Evolutionary conservation across 2,113 vertebrate species (phyloP), one percentile per base, ranked within the genome.

Genomic region (Hirundichthys speculiger): DNA sequence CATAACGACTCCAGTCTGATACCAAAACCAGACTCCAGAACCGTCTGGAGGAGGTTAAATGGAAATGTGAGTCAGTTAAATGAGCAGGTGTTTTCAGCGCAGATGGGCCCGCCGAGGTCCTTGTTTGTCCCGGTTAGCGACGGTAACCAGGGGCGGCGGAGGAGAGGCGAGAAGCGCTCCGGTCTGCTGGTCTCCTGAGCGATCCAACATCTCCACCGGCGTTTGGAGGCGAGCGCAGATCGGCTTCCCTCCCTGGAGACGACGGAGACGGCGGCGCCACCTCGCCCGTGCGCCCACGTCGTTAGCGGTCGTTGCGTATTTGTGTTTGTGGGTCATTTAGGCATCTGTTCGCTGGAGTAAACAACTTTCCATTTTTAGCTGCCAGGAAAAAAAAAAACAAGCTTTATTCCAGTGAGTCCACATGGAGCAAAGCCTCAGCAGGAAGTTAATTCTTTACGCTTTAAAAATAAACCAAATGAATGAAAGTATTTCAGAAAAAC

Each of bases 281-380:
- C 57, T 22, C 20, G 21, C 3, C 15, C 54, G 73, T 51, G 48
- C 38, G 5, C 46, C 49, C 3, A 42, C 25, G 64, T 54, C 4
- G 61, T 16, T 39, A 52, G 27, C 30, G 46, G 46, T 61, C n/a
- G n/a, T 22, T 64, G 30, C 66, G 46, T 39, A 24, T 55, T 61
- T 63, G 72, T 73, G 16, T 74, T 34, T 34, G 47, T 67, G 74
- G 79, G 55, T 79, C 41, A 68, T 15, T 19, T 60, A 77, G 69
- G 75, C 75, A 79, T 87, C 77, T 87, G 83, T 63, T 83, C 75
- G 69, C 49, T 61, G 75, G 60, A 73, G 79, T 73, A 85, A 85
- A 85, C 86, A 87, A 69, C 41, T 81, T 71, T 85, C 83, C 77
- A 85, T 73, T 77, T 85, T 77, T 83, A 83, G 65, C 77, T 60